phyloP scores from a whole-genome alignment of 2,797 vertebrate species.

The Lophotriccus pileatus region DNA sequence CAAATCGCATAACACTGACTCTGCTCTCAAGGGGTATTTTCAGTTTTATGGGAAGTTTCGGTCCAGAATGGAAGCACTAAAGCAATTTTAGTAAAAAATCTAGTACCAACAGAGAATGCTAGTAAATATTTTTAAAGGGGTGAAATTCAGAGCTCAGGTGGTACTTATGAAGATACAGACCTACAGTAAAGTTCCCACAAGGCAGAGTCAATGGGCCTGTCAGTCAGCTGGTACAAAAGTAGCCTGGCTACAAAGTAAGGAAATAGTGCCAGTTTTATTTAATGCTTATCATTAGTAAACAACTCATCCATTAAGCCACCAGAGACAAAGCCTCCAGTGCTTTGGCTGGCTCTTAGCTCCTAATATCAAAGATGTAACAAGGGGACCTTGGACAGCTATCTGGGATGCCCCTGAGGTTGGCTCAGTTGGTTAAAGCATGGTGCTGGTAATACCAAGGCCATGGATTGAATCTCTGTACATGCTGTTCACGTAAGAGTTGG shows the following conservation, averaged over 20 bases:
- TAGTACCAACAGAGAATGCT: neutral
- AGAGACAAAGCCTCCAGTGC: neutral
- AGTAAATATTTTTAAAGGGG: neutral
- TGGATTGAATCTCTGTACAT: neutral
- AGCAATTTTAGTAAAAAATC: neutral
- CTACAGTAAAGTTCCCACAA: neutral
- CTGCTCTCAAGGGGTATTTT: neutral
- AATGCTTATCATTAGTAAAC: neutral
- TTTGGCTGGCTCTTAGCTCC: neutral
- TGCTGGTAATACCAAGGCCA: neutral
- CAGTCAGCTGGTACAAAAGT: neutral
- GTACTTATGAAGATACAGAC: neutral
- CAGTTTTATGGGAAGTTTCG: neutral
- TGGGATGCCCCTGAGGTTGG: neutral
- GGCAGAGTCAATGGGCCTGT: neutral
- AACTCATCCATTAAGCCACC: neutral
- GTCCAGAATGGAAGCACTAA: neutral
- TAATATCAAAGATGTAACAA: neutral
- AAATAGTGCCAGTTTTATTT: neutral
- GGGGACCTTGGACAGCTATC: rapidly evolving
- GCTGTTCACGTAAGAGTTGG: neutral
- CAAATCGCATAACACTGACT: neutral
- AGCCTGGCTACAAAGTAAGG: neutral
- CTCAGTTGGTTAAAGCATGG: neutral
- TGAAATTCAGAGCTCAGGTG: neutral